These are phyloP conservation scores for Hemaris fuciformis DNA, from an alignment of 2,888 invertebrate genomes.

Conservation along the genomic window DNA sequence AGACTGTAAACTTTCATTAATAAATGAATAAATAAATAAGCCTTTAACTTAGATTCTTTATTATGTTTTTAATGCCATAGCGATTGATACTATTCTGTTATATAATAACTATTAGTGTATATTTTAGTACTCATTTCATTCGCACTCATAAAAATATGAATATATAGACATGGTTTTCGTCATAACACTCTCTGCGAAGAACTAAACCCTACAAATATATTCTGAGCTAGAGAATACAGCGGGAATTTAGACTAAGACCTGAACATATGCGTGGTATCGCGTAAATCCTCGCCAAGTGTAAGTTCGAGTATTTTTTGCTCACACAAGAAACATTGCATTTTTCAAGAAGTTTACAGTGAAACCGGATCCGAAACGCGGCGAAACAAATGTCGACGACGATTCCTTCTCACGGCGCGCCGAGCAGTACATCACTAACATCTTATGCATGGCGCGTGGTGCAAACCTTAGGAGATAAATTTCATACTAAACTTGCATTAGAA, in stretches of 20 bases:
- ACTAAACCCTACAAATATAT: neutral
- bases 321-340: slow-evolving; percentile 16
- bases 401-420: slow-evolving; percentile 67
- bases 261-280: neutral
- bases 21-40: too few relatives aligned
- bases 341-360: slow-evolving; percentile 51
- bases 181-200: neutral
- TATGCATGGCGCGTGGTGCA: slow-evolving; percentile 39
- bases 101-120: too few relatives aligned
- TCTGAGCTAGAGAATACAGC: neutral
- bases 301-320: neutral
- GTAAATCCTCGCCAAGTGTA: neutral
- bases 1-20: too few relatives aligned
- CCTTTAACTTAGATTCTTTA: too few relatives aligned
- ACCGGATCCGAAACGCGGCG: slow-evolving; percentile 56
- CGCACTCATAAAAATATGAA: too few relatives aligned
- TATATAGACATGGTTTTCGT: too few relatives aligned
- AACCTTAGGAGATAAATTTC: slow-evolving; percentile 14
- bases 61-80: too few relatives aligned
- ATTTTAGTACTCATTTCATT: too few relatives aligned
- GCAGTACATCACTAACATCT: slow-evolving; percentile 61
- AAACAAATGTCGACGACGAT: slow-evolving; percentile 70
- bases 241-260: neutral
- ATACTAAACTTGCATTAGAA: neutral
- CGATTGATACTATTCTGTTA: too few relatives aligned